phyloP scores from a whole-genome alignment of 2,113 vertebrate species.

The Lutjanus erythropterus region DNA sequence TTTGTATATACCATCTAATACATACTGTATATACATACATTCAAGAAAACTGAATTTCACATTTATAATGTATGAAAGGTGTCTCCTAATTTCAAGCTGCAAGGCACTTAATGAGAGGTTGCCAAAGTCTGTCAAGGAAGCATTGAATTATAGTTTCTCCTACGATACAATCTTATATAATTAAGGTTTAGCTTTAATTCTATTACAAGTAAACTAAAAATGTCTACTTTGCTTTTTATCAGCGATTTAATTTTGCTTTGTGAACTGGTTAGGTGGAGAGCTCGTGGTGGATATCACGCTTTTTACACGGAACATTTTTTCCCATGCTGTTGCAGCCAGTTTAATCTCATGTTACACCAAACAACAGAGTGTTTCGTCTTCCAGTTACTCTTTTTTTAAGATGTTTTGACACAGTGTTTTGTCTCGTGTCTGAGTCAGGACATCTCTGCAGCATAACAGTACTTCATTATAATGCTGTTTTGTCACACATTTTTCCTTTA shows the following conservation, averaged over 20 bases:
- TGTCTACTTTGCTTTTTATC: not conserved
- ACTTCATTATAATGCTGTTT: no score
- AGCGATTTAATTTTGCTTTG: not conserved
- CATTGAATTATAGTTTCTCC: not conserved
- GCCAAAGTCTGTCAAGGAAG: not conserved
- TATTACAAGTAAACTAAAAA: no score
- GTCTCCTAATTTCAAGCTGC: not conserved
- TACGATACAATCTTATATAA: not conserved
- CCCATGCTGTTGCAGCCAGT: not conserved
- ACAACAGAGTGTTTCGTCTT: conserved; percentile 2
- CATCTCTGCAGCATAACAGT: no score
- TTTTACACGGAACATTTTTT: not conserved
- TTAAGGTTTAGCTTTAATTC: not conserved
- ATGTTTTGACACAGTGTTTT: not conserved
- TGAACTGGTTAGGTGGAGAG: not conserved
- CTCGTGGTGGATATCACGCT: not conserved
- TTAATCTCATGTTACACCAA: not conserved
- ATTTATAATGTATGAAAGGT: not conserved
- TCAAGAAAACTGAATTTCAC: not conserved
- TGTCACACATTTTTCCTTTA: no score
- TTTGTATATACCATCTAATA: not conserved
- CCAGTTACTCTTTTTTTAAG: not conserved
- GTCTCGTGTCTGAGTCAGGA: not conserved
- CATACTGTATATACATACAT: no score
- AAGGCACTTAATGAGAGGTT: not conserved